Evolutionary conservation across 2,888 invertebrate genomes (phyloP), one percentile per base, ranked within the genome.

Genomic region (Lasioglossum malachurum): DNA sequence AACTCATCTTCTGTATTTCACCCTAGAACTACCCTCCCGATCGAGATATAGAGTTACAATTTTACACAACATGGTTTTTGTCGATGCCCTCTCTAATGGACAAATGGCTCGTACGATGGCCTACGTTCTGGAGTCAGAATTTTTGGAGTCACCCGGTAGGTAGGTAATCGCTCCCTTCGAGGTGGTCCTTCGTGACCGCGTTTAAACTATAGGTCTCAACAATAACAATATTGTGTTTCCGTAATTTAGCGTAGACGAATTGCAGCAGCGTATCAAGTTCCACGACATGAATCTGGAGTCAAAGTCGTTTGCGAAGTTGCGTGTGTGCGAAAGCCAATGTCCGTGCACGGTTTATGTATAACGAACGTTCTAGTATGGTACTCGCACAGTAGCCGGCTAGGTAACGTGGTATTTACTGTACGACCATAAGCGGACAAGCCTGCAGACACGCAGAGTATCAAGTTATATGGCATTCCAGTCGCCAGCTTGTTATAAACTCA

Each of bases 401-500:
- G 57, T 46, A 84, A 67, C 57, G 3, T 23, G 19, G 73, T 81
- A 44, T 67, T n/a, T 73, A 57, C 35, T 35, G 27, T 35, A 46
- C 19, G 16, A 10, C 19, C 60, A 38, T 35, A 60, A 12, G 67
- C 53, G 73, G 75, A 76, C 75, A 76, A 27, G 60, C 31, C 27
- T 14, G 38, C 14, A 41, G 46, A 72, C 60, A 75, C 78, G 72
- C n/a, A 5, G 49, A 38, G 38, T 83, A 80, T 84, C 77, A 75
- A 75, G 74, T 71, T 78, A 57, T 75, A 27, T 44, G 60, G 53
- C 78, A 46, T 84, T 86, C 72, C 84, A 75, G 57, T 78, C 78
- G 23, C 44, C 57, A 16, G 27, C 75, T 75, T 64, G 80, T 81
- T 75, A 76, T 60, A 86, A 86, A 84, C 86, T 76, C 84, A 69